A percentile compares a stretch with the other conserved stretches of the same genome.
phyloP scores from a whole-genome alignment of 2,113 vertebrate species.

The Hydrochoerus hydrochaeris region DNA sequence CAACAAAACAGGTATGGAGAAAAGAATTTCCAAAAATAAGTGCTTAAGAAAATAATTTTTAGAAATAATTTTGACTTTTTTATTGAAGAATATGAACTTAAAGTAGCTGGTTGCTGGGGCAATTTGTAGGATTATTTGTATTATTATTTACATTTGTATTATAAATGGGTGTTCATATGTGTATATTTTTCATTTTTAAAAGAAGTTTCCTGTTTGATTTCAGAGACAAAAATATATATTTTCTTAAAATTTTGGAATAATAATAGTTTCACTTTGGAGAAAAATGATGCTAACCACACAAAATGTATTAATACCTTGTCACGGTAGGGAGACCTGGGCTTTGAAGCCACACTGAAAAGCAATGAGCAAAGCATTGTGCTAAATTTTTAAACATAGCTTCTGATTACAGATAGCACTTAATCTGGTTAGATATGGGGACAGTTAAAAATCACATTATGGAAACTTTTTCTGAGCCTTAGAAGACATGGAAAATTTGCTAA shows the following conservation, averaged over 20 bases:
- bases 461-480: background rate
- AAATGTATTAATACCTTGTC: background rate
- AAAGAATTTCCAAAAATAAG: background rate
- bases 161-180: background rate
- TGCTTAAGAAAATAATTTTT: background rate
- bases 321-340: background rate
- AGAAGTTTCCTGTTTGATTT: background rate
- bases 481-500: background rate
- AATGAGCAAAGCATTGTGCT: background rate
- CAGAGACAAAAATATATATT: background rate
- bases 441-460: background rate
- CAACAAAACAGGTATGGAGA: background rate
- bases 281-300: background rate
- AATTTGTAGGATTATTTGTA: background rate
- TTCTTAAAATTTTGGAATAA: background rate
- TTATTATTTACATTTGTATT: background rate
- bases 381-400: conserved; percentile 10
- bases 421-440: background rate
- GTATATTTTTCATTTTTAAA: background rate
- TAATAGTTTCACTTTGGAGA: conserved; percentile 6
- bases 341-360: background rate
- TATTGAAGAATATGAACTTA: background rate
- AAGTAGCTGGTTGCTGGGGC: background rate
- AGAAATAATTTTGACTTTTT: background rate
- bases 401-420: background rate